Evolutionary conservation across 92 coral and sea anemone species (phyloP).

Genomic region (Meandrina meandrites): DNA sequence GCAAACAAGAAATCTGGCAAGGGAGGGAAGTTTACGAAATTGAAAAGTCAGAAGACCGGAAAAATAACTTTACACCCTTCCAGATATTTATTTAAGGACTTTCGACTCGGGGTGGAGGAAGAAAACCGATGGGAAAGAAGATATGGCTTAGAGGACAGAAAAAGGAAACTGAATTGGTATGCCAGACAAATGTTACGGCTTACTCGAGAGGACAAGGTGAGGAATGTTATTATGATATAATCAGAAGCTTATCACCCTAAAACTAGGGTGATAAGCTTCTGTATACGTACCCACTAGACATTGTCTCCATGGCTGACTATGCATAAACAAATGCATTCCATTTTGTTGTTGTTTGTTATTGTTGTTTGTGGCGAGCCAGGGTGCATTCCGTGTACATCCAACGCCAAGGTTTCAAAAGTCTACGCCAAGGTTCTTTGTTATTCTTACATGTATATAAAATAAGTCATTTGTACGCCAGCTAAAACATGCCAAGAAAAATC

Average conservation of each 20-base stretch:
- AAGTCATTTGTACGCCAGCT: no score
- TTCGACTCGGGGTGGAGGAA: slow-evolving; percentile 29
- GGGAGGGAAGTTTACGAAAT: background rate
- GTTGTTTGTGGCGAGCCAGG: no score
- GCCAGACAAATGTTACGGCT: slow-evolving; percentile 69
- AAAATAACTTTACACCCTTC: slow-evolving; percentile 36
- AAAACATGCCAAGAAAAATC: no score
- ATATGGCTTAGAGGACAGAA: slow-evolving; percentile 21
- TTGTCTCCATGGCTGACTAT: no score
- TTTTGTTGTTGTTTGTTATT: no score
- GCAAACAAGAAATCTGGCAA: slow-evolving; percentile 1
- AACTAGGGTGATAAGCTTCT: no score
- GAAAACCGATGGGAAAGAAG: slow-evolving; percentile 65
- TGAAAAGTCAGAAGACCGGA: slow-evolving; percentile 21
- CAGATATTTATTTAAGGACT: slow-evolving; percentile 64
- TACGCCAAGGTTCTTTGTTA: no score
- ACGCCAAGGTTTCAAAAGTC: no score
- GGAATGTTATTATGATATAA: background rate
- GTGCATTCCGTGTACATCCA: no score
- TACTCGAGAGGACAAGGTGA: slow-evolving; percentile 52
- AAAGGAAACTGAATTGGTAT: slow-evolving; percentile 68
- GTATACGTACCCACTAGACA: background rate
- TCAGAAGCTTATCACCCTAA: no score
- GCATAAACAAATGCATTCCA: no score
- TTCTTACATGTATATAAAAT: no score